Evolutionary conservation across 2,888 invertebrate species (phyloP), one percentile per base, ranked within the genome.

Genomic region (Caprella mutica): DNA sequence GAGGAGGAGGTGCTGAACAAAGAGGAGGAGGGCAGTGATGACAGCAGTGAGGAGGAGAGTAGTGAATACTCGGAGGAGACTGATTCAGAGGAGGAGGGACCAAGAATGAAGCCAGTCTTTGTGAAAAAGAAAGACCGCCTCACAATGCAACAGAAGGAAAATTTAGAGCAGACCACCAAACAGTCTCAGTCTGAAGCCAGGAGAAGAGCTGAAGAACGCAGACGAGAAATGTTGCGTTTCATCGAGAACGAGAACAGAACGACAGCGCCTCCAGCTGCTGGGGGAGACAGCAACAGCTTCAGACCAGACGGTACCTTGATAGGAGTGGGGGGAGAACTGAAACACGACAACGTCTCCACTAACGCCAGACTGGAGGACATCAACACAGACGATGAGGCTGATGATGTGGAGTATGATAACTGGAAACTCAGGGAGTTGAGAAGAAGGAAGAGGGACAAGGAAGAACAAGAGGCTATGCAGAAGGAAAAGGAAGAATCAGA

Each of bases 371-470:
- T 91, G 4, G 82, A 86, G 65, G 87, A 90, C 70, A 86, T 92
- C 1, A 86, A 86, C 69, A 92, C 91, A 0, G 92, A 92, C 66
- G 93, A 94, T 71, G 96, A 96, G 70, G 92, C 92, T 70, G 94
- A 96, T 71, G 78, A 77, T 67, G 80, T 92, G 8, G 93, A 92
- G 70, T 98, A 97, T 69, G 97, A 98, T 73, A 82, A 88, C 0
- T 99, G 98, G 98, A 98, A 99, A 74, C 74, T 97, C 29, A 79
- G 98, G 21, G 98, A 99, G 76, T 77, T 99, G 71, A 93, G 92
- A 71, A 78, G 98, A 46, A 85, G 98, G 66, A 98, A 98, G 73
- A 80, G 97, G 1, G 94, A 97, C 72, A 82, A 94, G 59, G 62
- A 65, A 50, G 65, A 63, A 48, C 58, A 62, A 12, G 66, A 66